Percentiles rank a stretch among this genome's conserved stretches.
Conservation (phyloP, 2,113 vertebrate genomes). For the Pseudolaguvia tuberculata region DNA sequence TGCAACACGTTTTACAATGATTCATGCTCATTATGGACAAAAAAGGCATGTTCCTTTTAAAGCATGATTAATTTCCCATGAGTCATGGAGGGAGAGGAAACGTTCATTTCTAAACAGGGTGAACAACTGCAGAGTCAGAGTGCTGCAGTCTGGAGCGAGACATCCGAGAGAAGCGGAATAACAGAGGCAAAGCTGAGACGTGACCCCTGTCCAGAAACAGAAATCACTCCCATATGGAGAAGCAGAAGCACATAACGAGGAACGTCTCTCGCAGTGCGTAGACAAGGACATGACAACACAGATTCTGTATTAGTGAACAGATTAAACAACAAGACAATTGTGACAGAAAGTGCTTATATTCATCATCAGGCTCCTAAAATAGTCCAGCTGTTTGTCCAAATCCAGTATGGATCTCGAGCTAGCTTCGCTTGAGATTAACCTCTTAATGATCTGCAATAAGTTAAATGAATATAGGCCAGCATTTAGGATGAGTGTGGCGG, state of each 20-base stretch:
- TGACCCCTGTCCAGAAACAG: slow-evolving; percentile 39
- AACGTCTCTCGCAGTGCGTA: not conserved
- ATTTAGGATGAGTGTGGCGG: not conserved
- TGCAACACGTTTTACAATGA: slow-evolving; percentile 11
- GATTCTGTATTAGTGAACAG: slow-evolving; percentile 9
- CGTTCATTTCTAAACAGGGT: slow-evolving; percentile 58
- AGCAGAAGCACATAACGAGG: slow-evolving; percentile 49
- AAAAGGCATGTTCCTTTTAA: slow-evolving; percentile 34
- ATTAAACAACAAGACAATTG: slow-evolving; percentile 13
- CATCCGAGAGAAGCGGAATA: slow-evolving; percentile 25
- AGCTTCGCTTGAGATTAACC: not conserved
- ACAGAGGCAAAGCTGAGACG: slow-evolving; percentile 35
- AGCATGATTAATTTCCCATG: slow-evolving; percentile 48
- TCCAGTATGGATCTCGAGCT: not conserved
- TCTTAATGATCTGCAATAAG: not conserved
- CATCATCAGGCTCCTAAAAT: not conserved
- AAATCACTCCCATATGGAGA: slow-evolving; percentile 67
- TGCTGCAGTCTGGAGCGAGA: slow-evolving; percentile 52
- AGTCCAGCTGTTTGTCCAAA: slow-evolving; percentile 1
- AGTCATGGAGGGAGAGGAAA: slow-evolving; percentile 15
- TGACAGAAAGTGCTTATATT: too few species aligned
- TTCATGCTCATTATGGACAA: slow-evolving; percentile 34
- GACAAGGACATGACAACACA: slow-evolving; percentile 15
- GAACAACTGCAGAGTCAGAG: slow-evolving; percentile 61
- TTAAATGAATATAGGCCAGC: not conserved